Conservation (phyloP, 2,113 vertebrate genomes). For the Empidonax alnorum region DNA sequence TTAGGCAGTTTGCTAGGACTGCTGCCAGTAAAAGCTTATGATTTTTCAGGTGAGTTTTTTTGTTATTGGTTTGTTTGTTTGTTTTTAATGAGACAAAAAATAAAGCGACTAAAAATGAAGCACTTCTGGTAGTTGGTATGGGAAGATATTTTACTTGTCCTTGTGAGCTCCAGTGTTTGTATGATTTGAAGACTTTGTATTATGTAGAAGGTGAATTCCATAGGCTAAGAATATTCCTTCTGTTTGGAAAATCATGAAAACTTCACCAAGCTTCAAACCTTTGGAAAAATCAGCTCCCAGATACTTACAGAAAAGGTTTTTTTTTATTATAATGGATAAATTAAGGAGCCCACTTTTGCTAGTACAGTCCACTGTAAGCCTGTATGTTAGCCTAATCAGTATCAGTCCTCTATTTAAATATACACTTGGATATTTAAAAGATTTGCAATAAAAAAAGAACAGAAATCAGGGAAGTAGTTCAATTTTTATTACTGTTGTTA, state of each 20-base stretch:
- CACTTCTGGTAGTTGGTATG: background rate
- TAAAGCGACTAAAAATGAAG: background rate
- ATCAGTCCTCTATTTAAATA: background rate
- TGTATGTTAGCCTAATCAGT: background rate
- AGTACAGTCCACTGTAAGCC: background rate
- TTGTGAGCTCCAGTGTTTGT: background rate
- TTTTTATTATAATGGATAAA: background rate
- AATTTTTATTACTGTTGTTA: background rate
- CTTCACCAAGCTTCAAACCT: background rate
- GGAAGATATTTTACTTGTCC: background rate
- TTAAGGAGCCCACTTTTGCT: background rate
- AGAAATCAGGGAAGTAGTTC: background rate
- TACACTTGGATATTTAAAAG: background rate
- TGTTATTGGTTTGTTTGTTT: too few relatives aligned
- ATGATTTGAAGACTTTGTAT: background rate
- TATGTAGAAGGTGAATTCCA: background rate
- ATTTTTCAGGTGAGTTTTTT: background rate
- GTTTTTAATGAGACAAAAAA: background rate
- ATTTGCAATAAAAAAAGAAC: background rate
- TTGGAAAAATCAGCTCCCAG: background rate
- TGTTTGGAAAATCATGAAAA: background rate
- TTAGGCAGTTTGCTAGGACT: background rate
- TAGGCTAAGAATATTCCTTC: background rate
- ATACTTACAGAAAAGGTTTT: background rate
- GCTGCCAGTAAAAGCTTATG: background rate